Evolutionary conservation across 2,113 vertebrate genomes (phyloP), one percentile per base, ranked within the genome.

Genomic region (Neolamprologus modestus): DNA sequence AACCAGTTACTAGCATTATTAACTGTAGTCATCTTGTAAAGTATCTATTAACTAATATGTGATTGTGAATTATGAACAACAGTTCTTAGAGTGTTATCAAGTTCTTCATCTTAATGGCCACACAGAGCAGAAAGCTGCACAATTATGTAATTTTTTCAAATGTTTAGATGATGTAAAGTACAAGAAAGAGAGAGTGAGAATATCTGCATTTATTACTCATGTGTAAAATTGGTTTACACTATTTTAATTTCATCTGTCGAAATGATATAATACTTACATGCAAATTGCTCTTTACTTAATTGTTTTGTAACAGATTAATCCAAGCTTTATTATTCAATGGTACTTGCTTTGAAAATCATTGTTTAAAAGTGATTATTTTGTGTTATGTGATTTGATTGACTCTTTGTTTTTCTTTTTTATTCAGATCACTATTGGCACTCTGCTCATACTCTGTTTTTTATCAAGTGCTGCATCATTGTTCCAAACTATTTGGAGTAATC

Each of bases 141-240:
- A 47, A 47, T 47, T 17, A 21, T 35, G 17, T 11, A 37, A 31
- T 55, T 84, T 83, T 26, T 26, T 12, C 2, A 59, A 83, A 14
- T 12, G 9, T 12, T 42, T 81, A 37, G 33, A 14, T 89, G 28
- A 53, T 79, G 26, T 40, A 50, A 61, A 54, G 66, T 17, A 28
- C 24, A n/a, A 79, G 78, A 68, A 59, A 37, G 5, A 52, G 68
- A 82, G 7, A 73, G 6, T 53, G 45, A 88, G 13, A 71, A 86
- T 84, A 80, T 85, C 8, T 84, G 63, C 59, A 80, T 84, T 85
- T 78, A 53, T 88, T 88, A 82, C 55, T 86, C 88, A 87, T 87
- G 84, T 87, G 85, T 87, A 80, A 90, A 92, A 93, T 90, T 73
- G 73, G 12, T 90, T 86, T 82, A 61, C 8, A 28, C 37, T 81